Conservation (phyloP, 2,113 vertebrate genomes). For the Cervus canadensis region DNA sequence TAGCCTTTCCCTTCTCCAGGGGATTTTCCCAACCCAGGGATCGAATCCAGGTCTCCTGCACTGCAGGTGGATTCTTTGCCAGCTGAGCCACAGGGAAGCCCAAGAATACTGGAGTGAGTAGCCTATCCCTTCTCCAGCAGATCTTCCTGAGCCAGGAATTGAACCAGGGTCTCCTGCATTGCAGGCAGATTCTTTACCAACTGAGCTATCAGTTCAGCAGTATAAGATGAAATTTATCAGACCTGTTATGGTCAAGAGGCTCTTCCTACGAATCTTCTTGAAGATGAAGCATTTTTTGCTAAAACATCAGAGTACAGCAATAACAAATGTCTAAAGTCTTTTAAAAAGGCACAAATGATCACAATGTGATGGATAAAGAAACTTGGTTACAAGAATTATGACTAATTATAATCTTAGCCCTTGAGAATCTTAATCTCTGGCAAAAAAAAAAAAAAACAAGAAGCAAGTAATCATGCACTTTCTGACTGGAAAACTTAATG, state of each 20-base stretch:
- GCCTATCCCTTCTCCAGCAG: not conserved
- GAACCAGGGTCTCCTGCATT: not conserved
- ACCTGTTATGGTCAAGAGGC: not conserved
- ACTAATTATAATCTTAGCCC: not conserved
- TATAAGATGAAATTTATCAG: not conserved
- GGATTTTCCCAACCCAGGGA: not conserved
- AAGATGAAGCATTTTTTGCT: not conserved
- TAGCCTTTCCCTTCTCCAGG: not conserved
- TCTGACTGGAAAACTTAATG: not conserved
- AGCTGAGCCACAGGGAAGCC: not conserved
- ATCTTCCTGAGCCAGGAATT: not conserved
- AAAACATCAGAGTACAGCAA: not conserved
- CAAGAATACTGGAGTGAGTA: not conserved
- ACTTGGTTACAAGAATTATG: not conserved
- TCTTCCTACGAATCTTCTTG: not conserved
- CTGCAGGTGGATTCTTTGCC: not conserved
- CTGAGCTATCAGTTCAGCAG: not conserved
- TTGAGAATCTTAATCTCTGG: not conserved
- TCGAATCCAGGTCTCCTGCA: rapidly evolving
- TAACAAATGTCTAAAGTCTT: not conserved
- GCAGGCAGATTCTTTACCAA: not conserved
- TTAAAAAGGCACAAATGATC: not conserved
- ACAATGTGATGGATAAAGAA: not conserved
- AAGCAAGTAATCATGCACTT: not conserved
- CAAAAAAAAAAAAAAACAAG: not conserved